phyloP scores from a whole-genome alignment of 2,888 invertebrate genomes.

The Phorcus lineatus region DNA sequence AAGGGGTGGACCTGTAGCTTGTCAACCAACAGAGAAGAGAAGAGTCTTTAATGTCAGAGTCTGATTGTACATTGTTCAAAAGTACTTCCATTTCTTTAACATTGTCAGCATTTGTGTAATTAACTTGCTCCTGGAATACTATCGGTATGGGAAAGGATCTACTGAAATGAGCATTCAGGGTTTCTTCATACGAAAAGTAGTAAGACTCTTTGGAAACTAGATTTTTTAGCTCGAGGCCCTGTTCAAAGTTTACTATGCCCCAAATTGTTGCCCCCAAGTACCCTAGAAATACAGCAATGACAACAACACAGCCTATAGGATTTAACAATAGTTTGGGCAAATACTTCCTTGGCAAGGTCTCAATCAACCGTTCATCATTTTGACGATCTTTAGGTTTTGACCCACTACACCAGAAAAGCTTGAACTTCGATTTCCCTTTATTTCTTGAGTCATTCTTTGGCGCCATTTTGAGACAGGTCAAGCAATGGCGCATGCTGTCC shows the following conservation, averaged over 20 bases:
- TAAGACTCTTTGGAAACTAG: constrained; percentile 60
- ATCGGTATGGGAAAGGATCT: constrained; percentile 45
- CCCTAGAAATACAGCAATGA: constrained; percentile 47
- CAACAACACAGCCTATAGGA: constrained; percentile 40
- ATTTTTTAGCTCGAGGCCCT: constrained; percentile 55
- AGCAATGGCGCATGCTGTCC: constrained; percentile 44
- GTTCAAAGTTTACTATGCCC: constrained; percentile 50
- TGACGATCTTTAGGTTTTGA: constrained; percentile 26
- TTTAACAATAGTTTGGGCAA: constrained; percentile 44
- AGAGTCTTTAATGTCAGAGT: neutral
- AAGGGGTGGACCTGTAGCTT: neutral
- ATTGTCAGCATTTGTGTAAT: constrained; percentile 32
- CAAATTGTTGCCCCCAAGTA: constrained; percentile 59
- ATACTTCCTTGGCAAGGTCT: constrained; percentile 46
- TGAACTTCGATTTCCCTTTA: constrained; percentile 67
- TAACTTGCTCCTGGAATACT: constrained; percentile 30
- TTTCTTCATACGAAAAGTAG: constrained; percentile 42
- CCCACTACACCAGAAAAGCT: constrained; percentile 44
- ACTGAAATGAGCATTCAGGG: constrained; percentile 41
- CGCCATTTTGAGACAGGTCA: constrained; percentile 40
- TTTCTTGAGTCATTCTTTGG: constrained; percentile 39
- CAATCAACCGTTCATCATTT: constrained; percentile 52
- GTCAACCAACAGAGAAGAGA: constrained; percentile 23
- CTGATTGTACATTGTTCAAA: neutral
- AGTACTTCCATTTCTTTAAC: neutral